Percentiles rank a stretch among this genome's conserved stretches.
Evolutionary conservation across 2,888 invertebrate species (phyloP).

Genomic region (Spilosoma lubricipeda): DNA sequence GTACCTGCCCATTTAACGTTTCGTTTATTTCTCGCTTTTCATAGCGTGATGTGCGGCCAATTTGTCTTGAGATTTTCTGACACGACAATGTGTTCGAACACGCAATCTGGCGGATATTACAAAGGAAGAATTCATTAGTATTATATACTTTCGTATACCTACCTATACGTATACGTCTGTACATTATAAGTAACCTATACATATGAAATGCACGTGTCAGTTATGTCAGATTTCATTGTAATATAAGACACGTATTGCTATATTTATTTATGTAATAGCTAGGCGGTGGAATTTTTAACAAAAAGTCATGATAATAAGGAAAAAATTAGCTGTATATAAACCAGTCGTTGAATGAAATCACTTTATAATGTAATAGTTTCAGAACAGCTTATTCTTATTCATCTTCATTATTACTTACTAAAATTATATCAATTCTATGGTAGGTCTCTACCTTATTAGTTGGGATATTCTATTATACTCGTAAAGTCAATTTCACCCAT

Average conservation of each 20-base stretch:
- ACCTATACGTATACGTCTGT: background rate
- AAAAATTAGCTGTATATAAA: background rate
- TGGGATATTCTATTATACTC: background rate
- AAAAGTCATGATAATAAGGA: background rate
- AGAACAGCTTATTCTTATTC: background rate
- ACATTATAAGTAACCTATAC: background rate
- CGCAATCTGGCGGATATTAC: slow-evolving; percentile 45
- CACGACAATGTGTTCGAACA: slow-evolving; percentile 54
- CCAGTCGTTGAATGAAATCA: background rate
- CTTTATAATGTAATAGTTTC: background rate
- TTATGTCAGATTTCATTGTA: background rate
- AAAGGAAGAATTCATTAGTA: slow-evolving; percentile 32
- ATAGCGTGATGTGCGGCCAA: slow-evolving; percentile 67
- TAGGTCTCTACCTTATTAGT: background rate
- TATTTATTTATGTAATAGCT: background rate
- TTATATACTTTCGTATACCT: slow-evolving; percentile 2
- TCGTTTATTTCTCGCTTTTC: slow-evolving; percentile 63
- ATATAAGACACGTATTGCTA: background rate
- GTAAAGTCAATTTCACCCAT: background rate
- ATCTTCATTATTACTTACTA: background rate
- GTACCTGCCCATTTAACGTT: slow-evolving; percentile 55
- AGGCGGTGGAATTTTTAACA: background rate
- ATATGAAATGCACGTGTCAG: background rate
- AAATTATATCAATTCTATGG: background rate
- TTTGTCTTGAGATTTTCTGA: slow-evolving; percentile 64